Conservation (phyloP, 2,113 vertebrate species). For the Ceyx melanurus region DNA sequence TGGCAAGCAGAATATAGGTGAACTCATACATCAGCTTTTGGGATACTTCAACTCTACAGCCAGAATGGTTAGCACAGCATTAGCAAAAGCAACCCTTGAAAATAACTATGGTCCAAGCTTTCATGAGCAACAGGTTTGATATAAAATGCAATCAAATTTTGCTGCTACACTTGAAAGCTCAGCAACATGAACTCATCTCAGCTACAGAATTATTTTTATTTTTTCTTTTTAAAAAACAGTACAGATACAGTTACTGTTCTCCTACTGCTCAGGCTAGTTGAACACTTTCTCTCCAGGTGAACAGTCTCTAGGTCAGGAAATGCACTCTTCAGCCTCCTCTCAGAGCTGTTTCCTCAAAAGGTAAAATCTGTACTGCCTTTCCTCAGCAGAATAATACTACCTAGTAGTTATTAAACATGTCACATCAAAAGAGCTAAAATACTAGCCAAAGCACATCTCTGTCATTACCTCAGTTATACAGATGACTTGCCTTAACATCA, state of each 20-base stretch:
- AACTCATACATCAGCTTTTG: background rate
- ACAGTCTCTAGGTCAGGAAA: background rate
- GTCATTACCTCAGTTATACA: background rate
- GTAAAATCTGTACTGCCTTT: constrained; percentile 12
- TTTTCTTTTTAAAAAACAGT: background rate
- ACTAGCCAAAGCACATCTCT: background rate
- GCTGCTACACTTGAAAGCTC: background rate
- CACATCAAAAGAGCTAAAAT: background rate
- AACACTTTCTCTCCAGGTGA: background rate
- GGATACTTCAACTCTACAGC: background rate
- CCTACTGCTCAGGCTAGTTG: background rate
- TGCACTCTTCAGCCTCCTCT: constrained; percentile 12
- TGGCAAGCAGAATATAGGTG: background rate
- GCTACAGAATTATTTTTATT: background rate
- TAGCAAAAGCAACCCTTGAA: background rate
- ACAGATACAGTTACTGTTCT: background rate
- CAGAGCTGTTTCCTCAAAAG: background rate
- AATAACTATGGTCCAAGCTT: background rate
- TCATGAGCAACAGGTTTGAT: background rate
- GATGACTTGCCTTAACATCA: background rate
- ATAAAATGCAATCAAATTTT: background rate
- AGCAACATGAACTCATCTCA: background rate
- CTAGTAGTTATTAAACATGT: background rate
- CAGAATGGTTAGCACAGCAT: background rate
- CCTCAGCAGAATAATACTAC: background rate